Evolutionary conservation across 1,140 invertebrate species (phyloP).

Genomic region (Pogonus chalceus): DNA sequence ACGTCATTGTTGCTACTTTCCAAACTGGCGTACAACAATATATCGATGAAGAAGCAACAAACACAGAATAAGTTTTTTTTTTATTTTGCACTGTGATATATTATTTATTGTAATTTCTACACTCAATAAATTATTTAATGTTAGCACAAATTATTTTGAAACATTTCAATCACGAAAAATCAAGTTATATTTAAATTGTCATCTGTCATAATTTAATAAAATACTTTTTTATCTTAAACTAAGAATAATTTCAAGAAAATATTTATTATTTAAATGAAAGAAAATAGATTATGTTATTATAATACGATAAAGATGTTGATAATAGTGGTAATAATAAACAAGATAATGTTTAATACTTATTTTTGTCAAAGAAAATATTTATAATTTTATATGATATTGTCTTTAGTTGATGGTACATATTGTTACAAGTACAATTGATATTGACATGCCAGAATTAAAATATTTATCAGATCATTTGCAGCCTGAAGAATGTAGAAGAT

Average conservation of each 20-base stretch:
- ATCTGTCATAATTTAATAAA: no score
- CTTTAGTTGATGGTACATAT: not conserved
- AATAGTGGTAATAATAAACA: not conserved
- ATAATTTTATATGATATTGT: not conserved
- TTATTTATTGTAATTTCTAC: no score
- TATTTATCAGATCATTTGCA: constrained; percentile 45
- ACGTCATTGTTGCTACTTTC: constrained; percentile 14
- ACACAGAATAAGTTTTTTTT: no score
- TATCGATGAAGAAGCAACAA: no score
- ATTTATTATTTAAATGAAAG: no score
- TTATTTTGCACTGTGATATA: no score
- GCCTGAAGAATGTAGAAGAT: constrained; percentile 40
- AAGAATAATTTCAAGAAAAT: no score
- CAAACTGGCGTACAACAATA: not conserved
- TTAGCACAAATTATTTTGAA: no score
- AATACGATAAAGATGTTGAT: not conserved
- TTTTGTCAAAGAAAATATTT: not conserved
- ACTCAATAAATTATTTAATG: no score
- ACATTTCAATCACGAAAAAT: no score
- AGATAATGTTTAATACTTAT: not conserved
- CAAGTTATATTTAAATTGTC: no score
- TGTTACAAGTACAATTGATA: constrained; percentile 36
- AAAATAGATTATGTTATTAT: not conserved
- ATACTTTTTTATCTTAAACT: no score
- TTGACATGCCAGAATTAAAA: constrained; percentile 43